A percentile compares a stretch with the other conserved stretches of the same genome.
These are phyloP conservation scores for Cynocephalus volans DNA, from an alignment of 2,113 vertebrate genomes.

Conservation along the genomic window DNA sequence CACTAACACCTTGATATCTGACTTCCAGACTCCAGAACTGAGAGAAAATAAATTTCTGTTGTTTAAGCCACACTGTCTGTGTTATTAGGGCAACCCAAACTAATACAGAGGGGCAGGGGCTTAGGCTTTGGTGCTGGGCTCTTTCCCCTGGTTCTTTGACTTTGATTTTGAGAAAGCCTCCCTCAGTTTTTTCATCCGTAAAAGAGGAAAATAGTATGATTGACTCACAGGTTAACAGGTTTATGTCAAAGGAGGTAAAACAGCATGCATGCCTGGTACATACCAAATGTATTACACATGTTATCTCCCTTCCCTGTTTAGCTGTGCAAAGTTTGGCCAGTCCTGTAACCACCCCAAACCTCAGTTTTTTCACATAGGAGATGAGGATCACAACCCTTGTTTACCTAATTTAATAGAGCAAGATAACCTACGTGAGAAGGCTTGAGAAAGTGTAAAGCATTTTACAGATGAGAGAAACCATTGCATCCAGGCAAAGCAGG, in stretches of 20 bases:
- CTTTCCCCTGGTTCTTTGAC: not conserved
- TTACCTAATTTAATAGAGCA: not conserved
- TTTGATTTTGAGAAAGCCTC: not conserved
- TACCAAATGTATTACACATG: not conserved
- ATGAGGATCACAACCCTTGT: not conserved
- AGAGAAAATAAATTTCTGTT: not conserved
- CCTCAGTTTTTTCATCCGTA: not conserved
- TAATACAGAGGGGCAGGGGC: not conserved
- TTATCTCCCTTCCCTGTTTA: not conserved
- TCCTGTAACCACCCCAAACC: not conserved
- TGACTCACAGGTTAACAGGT: not conserved
- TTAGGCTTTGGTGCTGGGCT: not conserved
- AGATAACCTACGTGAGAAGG: not conserved
- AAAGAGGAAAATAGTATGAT: not conserved
- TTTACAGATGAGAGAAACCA: not conserved
- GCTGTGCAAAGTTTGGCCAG: not conserved
- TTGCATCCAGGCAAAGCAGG: not conserved
- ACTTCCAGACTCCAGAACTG: not conserved
- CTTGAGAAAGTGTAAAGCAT: not conserved
- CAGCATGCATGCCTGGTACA: accelerated
- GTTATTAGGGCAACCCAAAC: not conserved
- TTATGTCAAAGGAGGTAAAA: not conserved
- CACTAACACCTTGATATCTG: not conserved
- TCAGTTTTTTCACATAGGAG: not conserved
- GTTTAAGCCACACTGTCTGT: not conserved